Evolutionary conservation across 2,113 vertebrate genomes (phyloP), one percentile per base, ranked within the genome.

Genomic region (Vombatus ursinus): DNA sequence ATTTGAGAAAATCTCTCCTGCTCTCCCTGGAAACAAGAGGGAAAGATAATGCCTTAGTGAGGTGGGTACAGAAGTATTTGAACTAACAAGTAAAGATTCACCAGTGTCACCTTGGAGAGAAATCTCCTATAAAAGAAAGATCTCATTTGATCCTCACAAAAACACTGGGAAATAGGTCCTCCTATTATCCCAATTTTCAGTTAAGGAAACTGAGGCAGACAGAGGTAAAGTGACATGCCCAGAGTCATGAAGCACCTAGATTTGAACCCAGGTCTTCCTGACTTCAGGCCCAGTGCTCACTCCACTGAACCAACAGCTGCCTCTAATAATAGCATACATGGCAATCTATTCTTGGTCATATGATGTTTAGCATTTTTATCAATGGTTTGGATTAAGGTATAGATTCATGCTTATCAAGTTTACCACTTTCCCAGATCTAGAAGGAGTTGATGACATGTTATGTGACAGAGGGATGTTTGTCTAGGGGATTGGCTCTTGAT

Each of bases 161-260:
- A 48, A 48, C 26, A 24, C 49, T 91, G 1, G 37, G 28, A 53
- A 3, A 50, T 57, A 77, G 52, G n/a, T 91, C 52, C 37, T 91
- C 19, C 52, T 92, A 57, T 90, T 44, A 90, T 7, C 14, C 52
- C 14, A 50, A 52, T 52, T 77, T 92, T 68, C 54, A 92, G 50
- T 94, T 50, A 47, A 94, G 53, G 52, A 91, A 90, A 89, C 48
- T 54, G 50, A 92, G 92, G 47, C 48, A 94, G 53, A 90, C 51
- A 53, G 44, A 50, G 1, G 25, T 44, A 37, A 84, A 93, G 25
- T 77, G 68, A 93, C 68, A 22, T 84, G 5, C 37, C 37, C 57
- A 31, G 28, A 28, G 57, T 31, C 54, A 84, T 31, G 54, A 47
- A 52, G 95, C 22, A 44, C 0, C 16, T 95, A 51, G 95, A 49